Evolutionary conservation across 2,797 vertebrate genomes (phyloP).

Genomic region (Gephyroberyx darwinii): DNA sequence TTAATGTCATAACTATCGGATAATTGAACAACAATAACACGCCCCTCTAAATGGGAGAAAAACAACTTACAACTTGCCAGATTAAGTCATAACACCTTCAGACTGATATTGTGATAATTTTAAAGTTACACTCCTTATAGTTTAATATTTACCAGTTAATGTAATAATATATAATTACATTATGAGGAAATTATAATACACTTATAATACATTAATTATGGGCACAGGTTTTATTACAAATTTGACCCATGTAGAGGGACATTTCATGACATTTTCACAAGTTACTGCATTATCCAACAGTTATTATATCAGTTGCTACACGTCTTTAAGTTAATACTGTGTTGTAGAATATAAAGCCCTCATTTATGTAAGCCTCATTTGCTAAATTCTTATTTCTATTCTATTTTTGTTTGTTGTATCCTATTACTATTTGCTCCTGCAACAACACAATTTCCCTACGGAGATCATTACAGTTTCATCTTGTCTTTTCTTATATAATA

Average conservation of each 20-base stretch:
- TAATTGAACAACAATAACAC: slow-evolving; percentile 11
- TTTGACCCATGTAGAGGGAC: not conserved
- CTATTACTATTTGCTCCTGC: not conserved
- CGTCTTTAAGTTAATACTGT: slow-evolving; percentile 21
- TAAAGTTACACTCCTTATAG: too few species aligned
- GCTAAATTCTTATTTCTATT: not conserved
- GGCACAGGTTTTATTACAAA: too few species aligned
- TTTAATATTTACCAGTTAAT: too few species aligned
- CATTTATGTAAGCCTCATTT: not conserved
- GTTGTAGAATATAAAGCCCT: slow-evolving; percentile 7
- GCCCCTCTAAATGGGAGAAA: slow-evolving; percentile 17
- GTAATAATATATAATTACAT: too few species aligned
- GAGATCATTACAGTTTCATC: not conserved
- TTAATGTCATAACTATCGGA: slow-evolving; percentile 33
- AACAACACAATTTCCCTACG: not conserved
- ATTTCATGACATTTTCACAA: slow-evolving; percentile 1
- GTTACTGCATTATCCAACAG: slow-evolving; percentile 33
- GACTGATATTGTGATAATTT: too few species aligned
- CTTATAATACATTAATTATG: too few species aligned
- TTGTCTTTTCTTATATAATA: not conserved
- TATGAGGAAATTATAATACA: too few species aligned
- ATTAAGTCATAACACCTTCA: too few species aligned
- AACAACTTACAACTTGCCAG: too few species aligned
- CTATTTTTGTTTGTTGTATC: not conserved
- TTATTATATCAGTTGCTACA: slow-evolving; percentile 35